These are phyloP conservation scores for Capitella teleta DNA, from an alignment of 1,140 invertebrate species.

Conservation along the genomic window DNA sequence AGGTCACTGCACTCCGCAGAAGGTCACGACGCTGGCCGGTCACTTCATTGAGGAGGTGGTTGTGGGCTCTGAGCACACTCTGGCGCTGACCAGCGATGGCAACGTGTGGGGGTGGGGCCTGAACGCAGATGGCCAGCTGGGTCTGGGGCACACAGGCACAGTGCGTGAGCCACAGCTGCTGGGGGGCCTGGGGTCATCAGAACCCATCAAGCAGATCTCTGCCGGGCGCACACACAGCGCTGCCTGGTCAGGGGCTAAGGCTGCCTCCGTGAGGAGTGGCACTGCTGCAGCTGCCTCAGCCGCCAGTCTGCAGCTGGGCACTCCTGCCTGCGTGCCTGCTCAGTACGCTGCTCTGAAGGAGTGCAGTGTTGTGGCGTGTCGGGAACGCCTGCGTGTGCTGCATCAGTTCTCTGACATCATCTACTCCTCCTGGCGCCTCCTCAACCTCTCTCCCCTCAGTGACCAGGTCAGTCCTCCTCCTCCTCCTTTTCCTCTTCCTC, in stretches of 20 bases:
- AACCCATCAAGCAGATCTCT: constrained; percentile 52
- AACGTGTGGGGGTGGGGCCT: constrained; percentile 57
- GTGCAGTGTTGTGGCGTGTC: constrained; percentile 45
- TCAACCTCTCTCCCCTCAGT: constrained; percentile 45
- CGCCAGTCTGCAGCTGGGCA: constrained; percentile 45
- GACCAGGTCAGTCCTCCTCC: neutral
- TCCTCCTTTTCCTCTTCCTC: neutral
- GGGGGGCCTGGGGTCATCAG: constrained; percentile 43
- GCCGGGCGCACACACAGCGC: constrained; percentile 54
- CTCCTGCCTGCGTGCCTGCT: constrained; percentile 47
- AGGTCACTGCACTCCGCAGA: constrained; percentile 43
- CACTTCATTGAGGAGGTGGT: constrained; percentile 51
- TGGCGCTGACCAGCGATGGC: constrained; percentile 49
- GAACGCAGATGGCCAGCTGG: constrained; percentile 55
- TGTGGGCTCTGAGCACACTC: constrained; percentile 53
- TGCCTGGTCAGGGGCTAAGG: constrained; percentile 57
- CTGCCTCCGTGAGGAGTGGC: constrained; percentile 43
- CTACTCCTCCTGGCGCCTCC: constrained; percentile 53
- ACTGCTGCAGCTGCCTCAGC: constrained; percentile 44
- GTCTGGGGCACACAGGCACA: constrained; percentile 48
- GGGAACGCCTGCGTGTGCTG: constrained; percentile 49
- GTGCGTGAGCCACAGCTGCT: constrained; percentile 51
- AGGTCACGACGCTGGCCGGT: constrained; percentile 42
- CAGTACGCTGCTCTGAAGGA: constrained; percentile 50
- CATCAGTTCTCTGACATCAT: constrained; percentile 55